These are phyloP conservation scores for Zaprionus tsacasi DNA, from an alignment of 1,140 invertebrate genomes.

Conservation along the genomic window DNA sequence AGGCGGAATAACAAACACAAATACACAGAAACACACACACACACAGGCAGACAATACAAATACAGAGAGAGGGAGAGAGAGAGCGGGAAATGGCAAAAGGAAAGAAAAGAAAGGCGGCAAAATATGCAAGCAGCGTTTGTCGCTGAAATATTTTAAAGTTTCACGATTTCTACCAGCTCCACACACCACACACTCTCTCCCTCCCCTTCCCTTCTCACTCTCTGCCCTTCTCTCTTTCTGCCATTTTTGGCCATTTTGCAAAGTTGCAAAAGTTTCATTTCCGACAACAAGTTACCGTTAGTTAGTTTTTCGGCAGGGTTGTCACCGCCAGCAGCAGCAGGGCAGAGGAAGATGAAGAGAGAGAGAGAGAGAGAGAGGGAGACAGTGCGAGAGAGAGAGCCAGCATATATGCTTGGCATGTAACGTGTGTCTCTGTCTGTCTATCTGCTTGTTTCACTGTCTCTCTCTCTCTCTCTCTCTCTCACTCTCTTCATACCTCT, in stretches of 20 bases:
- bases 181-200: slow-evolving; percentile 6
- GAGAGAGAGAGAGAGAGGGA: neutral
- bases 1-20: slow-evolving; percentile 59
- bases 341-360: slow-evolving; percentile 22
- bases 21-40: slow-evolving; percentile 27
- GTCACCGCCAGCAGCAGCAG: slow-evolving; percentile 56
- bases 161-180: slow-evolving; percentile 29
- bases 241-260: slow-evolving; percentile 42
- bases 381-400: neutral
- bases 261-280: slow-evolving; percentile 81
- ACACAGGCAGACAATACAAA: slow-evolving; percentile 45
- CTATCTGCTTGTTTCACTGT: neutral
- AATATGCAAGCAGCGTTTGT: slow-evolving; percentile 52
- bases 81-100: slow-evolving; percentile 23
- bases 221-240: slow-evolving; percentile 23
- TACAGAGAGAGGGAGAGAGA: neutral
- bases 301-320: slow-evolving; percentile 73
- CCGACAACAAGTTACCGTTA: slow-evolving; percentile 82
- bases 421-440: slow-evolving; percentile 62
- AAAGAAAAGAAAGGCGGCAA: slow-evolving; percentile 28
- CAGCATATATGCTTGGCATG: slow-evolving; percentile 64
- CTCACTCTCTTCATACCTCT: slow-evolving; percentile 28
- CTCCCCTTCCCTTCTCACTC: neutral
- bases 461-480: neutral
- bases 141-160: slow-evolving; percentile 78